phyloP scores from a whole-genome alignment of 2,113 vertebrate genomes.

The Charina bottae region DNA sequence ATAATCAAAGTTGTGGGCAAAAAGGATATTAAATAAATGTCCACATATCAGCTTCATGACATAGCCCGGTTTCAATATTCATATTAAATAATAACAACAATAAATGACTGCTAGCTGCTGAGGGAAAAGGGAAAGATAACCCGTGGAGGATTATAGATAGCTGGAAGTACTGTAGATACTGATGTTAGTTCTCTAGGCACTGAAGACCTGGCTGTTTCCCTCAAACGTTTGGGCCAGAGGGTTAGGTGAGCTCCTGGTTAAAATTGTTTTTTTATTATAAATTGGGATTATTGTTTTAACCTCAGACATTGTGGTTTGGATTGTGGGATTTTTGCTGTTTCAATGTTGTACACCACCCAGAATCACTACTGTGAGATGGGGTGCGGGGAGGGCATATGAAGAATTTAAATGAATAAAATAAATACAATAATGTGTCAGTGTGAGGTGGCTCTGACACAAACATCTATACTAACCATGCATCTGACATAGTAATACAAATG shows the following conservation, averaged over 20 bases:
- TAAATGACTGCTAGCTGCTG: background rate
- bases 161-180: background rate
- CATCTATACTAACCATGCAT: background rate
- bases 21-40: slow-evolving; percentile 10
- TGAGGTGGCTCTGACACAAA: background rate
- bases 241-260: background rate
- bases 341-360: background rate
- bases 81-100: background rate
- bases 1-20: background rate
- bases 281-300: background rate
- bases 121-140: background rate
- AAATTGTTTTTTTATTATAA: background rate
- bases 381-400: background rate
- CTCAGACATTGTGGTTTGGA: background rate
- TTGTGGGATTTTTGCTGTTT: background rate
- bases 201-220: no score
- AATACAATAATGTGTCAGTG: background rate
- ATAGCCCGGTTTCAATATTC: background rate
- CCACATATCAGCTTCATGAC: background rate
- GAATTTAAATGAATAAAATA: background rate
- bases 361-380: background rate
- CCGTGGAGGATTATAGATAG: background rate
- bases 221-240: background rate
- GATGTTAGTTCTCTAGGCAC: background rate
- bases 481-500: background rate